Percentiles rank a stretch among this genome's conserved stretches.
These are phyloP conservation scores for Ptychodera flava DNA, from an alignment of 35 echinoderm and acorn worm genomes.

Conservation along the genomic window DNA sequence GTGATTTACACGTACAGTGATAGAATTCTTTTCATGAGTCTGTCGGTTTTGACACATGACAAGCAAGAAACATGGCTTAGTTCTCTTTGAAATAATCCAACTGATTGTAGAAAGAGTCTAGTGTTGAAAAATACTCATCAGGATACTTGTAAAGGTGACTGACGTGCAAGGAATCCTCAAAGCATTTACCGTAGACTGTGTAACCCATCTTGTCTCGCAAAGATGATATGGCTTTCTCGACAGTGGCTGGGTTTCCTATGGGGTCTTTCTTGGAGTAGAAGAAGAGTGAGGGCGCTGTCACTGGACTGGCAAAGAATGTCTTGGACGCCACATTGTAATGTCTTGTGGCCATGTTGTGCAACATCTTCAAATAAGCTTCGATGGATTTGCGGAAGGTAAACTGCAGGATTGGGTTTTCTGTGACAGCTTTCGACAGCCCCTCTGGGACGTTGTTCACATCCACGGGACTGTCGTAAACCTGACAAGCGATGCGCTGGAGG, in stretches of 20 bases:
- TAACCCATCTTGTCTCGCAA: slow-evolving; percentile 45
- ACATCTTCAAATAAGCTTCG: slow-evolving; percentile 22
- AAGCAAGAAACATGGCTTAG: too few relatives aligned
- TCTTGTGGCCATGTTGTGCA: slow-evolving; percentile 34
- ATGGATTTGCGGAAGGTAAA: slow-evolving; percentile 20
- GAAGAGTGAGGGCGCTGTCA: slow-evolving; percentile 62
- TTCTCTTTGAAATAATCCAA: slow-evolving; percentile 75
- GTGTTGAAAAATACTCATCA: slow-evolving; percentile 56
- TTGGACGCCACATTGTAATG: slow-evolving; percentile 50
- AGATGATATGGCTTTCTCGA: slow-evolving; percentile 24
- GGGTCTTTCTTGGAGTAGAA: slow-evolving; percentile 79
- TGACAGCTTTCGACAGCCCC: slow-evolving; percentile 48
- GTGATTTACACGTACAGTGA: too few relatives aligned
- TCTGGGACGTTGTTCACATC: slow-evolving; percentile 54
- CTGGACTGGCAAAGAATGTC: slow-evolving; percentile 55
- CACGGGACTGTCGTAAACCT: slow-evolving; percentile 69
- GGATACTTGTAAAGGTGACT: slow-evolving; percentile 70
- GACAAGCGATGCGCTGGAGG: slow-evolving; percentile 54
- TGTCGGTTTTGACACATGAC: too few relatives aligned
- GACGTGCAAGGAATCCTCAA: slow-evolving; percentile 73
- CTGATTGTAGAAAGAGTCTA: slow-evolving; percentile 35
- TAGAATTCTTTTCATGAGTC: too few relatives aligned
- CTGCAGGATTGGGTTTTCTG: slow-evolving; percentile 30
- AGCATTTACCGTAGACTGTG: slow-evolving; percentile 56
- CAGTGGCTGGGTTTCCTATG: slow-evolving; percentile 27